Base-by-base conservation (phyloP, 1,140 invertebrate genomes). In the Polypedilum vanderplanki region DNA sequence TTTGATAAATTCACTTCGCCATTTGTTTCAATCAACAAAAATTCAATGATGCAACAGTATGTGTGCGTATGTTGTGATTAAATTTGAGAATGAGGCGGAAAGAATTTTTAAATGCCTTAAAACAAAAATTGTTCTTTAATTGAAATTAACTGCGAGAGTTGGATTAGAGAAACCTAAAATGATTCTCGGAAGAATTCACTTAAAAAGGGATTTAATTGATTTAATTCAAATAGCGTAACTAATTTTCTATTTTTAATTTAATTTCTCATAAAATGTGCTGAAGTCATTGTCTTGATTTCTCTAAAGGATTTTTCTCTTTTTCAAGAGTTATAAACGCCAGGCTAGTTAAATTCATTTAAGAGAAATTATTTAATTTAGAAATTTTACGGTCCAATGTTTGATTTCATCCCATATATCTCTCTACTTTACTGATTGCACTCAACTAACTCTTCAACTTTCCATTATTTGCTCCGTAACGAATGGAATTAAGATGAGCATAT, bases 151-250 rank as follows among this genome's bases (percentile, higher is more conserved):
- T 70, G 17, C 46, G 12, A 57, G n/a, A 57, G 9, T 57, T 12
- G 15, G 46, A n/a, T 3, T 12, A 57, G 46, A 57, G 3, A 4
- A 57, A 57, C 10, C 24, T 57, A 57, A 57, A 70, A 70, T 70
- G 65, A 22, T 18, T 70, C 20, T 70, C 5, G 18, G 65, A 57
- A 57, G 46, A 33, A 33, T 33, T 33, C 46, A 57, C n/a, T 57
- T 57, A 57, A 57, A 57, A 57, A 57, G 24, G 24, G 24, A 57
- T 18, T 20, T 70, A 70, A 70, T 70, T 70, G 65, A 70, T 22
- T 70, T 18, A 70, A 70, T 70, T 70, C 65, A 70, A 70, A 70
- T 18, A 18, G 65, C 65, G 65, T 70, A 20, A 18, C 65, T 18
- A 70, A 70, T 70, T 70, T 4, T 2, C 17, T 57, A 4, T 57